Percentiles rank a stretch among this genome's conserved stretches.
Evolutionary conservation across 2,888 invertebrate genomes (phyloP).

Genomic region (Noctua pronuba): DNA sequence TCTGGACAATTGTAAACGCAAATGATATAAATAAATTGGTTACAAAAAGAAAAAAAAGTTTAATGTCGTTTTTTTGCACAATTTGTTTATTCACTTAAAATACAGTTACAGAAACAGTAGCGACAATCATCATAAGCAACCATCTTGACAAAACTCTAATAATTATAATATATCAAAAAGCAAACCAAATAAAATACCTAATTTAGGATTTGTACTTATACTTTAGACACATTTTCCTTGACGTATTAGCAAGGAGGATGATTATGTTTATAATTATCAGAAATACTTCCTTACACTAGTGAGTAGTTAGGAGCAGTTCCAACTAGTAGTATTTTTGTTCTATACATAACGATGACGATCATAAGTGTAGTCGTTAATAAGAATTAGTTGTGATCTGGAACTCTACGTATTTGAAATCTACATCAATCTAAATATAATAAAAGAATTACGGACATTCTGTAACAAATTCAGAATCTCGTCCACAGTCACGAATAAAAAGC

Average conservation of each 20-base stretch:
- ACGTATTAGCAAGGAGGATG: not conserved
- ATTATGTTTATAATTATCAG: not conserved
- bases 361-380: constrained; percentile 56
- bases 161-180: not conserved
- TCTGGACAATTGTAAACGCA: no score
- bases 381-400: constrained; percentile 26
- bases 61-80: not conserved
- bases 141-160: not conserved
- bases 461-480: no score
- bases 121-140: no score
- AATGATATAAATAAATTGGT: no score
- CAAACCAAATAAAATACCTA: not conserved
- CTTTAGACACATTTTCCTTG: not conserved
- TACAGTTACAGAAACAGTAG: not conserved
- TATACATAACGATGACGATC: not conserved
- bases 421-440: no score
- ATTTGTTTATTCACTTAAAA: not conserved
- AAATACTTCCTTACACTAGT: not conserved
- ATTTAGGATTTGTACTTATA: not conserved
- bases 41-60: no score
- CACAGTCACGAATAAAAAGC: no score
- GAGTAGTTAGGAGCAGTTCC: not conserved
- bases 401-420: not conserved
- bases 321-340: not conserved
- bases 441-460: not conserved